phyloP scores from a whole-genome alignment of 2,113 vertebrate species.

The Corynorhinus townsendii region DNA sequence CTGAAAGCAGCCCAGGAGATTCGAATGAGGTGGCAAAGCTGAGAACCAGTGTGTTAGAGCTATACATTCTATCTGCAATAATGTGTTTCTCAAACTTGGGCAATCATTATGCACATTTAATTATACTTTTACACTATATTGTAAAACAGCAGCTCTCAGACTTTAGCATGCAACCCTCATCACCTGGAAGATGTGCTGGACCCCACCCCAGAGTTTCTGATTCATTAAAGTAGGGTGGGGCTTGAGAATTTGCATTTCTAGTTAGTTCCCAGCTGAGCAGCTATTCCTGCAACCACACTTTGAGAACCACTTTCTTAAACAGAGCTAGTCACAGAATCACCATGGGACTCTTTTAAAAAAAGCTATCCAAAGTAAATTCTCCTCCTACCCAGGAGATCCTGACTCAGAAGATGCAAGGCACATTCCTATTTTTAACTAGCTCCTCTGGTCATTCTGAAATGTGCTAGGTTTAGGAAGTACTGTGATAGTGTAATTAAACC shows the following conservation, averaged over 20 bases:
- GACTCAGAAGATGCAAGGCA: background rate
- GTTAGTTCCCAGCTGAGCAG: too few species aligned
- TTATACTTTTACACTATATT: background rate
- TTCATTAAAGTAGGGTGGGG: background rate
- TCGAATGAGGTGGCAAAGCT: too few species aligned
- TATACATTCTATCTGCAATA: rapidly evolving
- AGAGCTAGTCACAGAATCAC: background rate
- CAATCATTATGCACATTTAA: background rate
- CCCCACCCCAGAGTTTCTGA: too few species aligned
- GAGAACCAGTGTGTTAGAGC: background rate
- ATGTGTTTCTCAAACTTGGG: background rate
- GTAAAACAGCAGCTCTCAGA: background rate
- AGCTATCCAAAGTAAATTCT: background rate
- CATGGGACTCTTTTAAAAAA: background rate
- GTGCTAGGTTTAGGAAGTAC: background rate
- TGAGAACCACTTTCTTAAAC: background rate
- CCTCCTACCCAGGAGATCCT: rapidly evolving
- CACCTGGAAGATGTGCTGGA: background rate
- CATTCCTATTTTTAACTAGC: background rate
- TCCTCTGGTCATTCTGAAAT: background rate
- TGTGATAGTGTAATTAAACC: background rate
- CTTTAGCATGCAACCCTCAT: background rate
- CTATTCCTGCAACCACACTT: rapidly evolving
- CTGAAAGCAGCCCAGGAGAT: background rate
- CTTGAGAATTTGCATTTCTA: background rate